A percentile compares a stretch with the other conserved stretches of the same genome.
Evolutionary conservation across 2,797 vertebrate species (phyloP).

Genomic region (Discoglossus pictus): DNA sequence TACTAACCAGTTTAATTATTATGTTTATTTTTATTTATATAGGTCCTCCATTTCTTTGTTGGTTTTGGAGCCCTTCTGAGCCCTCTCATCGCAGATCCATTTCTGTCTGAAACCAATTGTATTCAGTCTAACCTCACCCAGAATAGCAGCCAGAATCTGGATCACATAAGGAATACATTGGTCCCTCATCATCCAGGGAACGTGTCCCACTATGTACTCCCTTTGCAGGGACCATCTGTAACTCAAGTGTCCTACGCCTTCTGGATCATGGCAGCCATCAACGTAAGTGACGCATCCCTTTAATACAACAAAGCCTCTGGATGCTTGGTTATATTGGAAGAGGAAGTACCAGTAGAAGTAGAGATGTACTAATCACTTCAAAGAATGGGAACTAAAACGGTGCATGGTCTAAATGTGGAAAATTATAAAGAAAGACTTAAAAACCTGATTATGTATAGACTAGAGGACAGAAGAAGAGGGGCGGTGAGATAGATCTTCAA

Average conservation of each 20-base stretch:
- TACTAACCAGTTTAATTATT: too few relatives aligned
- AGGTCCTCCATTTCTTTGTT: slow-evolving; percentile 93
- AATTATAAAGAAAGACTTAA: too few relatives aligned
- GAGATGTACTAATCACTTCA: too few relatives aligned
- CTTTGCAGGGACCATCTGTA: slow-evolving; percentile 68
- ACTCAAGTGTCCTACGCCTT: slow-evolving; percentile 88
- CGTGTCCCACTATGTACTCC: slow-evolving; percentile 69
- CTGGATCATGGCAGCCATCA: slow-evolving; percentile 97
- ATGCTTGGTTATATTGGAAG: too few relatives aligned
- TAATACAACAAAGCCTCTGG: too few relatives aligned
- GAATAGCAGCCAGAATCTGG: slow-evolving; percentile 69
- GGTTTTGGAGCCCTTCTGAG: slow-evolving; percentile 91
- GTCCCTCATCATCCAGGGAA: slow-evolving; percentile 68
- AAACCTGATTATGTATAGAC: too few relatives aligned
- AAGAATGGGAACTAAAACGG: too few relatives aligned
- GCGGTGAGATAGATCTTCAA: too few relatives aligned
- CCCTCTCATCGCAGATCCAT: slow-evolving; percentile 91
- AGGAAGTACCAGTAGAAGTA: too few relatives aligned
- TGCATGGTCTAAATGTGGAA: too few relatives aligned
- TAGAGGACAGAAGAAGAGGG: too few relatives aligned
- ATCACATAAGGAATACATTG: slow-evolving; percentile 77
- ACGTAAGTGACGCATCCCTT: slow-evolving; percentile 72
- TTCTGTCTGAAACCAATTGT: slow-evolving; percentile 87
- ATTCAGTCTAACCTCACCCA: slow-evolving; percentile 73
- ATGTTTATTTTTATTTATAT: slow-evolving; percentile 16